Percentiles rank a stretch among this genome's conserved stretches.
These are phyloP conservation scores for Chelon labrosus DNA, from an alignment of 2,797 vertebrate species.

Conservation along the genomic window DNA sequence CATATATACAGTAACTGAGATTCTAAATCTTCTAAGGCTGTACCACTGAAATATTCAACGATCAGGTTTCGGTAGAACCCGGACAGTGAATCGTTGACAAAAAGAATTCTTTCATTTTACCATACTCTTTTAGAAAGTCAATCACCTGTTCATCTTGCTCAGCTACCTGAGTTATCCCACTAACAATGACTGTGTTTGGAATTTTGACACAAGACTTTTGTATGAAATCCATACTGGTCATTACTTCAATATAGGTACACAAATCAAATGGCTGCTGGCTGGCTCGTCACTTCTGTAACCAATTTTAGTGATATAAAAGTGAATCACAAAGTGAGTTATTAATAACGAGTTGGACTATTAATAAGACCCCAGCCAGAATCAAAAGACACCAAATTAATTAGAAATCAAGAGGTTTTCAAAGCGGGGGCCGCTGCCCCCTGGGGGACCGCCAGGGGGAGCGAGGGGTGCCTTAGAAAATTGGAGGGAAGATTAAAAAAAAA, in stretches of 20 bases:
- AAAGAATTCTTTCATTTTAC: not conserved
- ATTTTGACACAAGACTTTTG: not conserved
- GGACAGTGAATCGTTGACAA: not conserved
- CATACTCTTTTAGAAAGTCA: slow-evolving; percentile 17
- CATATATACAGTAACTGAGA: not conserved
- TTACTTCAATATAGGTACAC: too few relatives aligned
- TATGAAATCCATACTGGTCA: not conserved
- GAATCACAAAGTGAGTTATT: too few relatives aligned
- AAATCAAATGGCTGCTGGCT: not conserved
- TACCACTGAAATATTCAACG: not conserved
- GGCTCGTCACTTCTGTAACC: not conserved
- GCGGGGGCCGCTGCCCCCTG: too few relatives aligned
- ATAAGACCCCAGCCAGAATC: too few relatives aligned
- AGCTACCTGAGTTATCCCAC: not conserved
- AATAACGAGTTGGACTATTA: too few relatives aligned
- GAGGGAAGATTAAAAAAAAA: too few relatives aligned
- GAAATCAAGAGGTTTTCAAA: too few relatives aligned
- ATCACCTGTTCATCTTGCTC: slow-evolving; percentile 3
- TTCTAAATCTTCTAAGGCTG: slow-evolving; percentile 3
- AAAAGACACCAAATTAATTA: too few relatives aligned
- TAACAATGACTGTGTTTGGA: not conserved
- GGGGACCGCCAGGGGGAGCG: too few relatives aligned
- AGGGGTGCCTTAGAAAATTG: too few relatives aligned
- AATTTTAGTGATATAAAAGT: too few relatives aligned
- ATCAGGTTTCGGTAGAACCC: slow-evolving; percentile 21